A percentile compares a stretch with the other conserved stretches of the same genome.
phyloP scores from a whole-genome alignment of 2,797 vertebrate species.

The Loriculus beryllinus region DNA sequence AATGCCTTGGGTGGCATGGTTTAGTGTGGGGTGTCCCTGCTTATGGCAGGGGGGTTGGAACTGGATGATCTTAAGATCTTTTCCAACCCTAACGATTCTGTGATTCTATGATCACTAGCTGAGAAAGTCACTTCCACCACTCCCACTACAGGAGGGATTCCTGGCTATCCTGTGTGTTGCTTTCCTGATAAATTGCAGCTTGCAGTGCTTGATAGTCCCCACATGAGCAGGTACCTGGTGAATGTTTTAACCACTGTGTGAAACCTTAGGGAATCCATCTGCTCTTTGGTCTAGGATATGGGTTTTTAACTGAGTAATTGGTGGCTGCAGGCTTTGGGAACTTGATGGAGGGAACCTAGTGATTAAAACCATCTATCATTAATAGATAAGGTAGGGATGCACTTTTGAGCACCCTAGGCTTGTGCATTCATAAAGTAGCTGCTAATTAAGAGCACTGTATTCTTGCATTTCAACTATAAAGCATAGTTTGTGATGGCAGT shows the following conservation, averaged over 20 bases:
- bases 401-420: neutral
- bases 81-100: no score
- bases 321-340: slow-evolving; percentile 9
- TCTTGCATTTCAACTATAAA: slow-evolving; percentile 45
- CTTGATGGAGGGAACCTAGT: neutral
- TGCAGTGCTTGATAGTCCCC: neutral
- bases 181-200: neutral
- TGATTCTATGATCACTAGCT: neutral
- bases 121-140: neutral
- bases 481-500: slow-evolving; percentile 45
- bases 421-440: slow-evolving; percentile 37
- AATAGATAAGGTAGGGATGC: slow-evolving; percentile 1
- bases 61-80: no score
- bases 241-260: neutral
- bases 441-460: slow-evolving; percentile 62
- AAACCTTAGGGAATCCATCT: neutral
- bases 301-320: neutral
- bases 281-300: neutral
- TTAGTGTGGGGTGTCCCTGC: no score
- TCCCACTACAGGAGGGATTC: neutral
- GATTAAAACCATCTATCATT: neutral
- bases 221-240: neutral
- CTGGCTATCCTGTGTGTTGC: neutral
- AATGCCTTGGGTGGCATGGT: no score
- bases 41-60: no score